Conservation (phyloP, 1,140 invertebrate species). For the Drosophila biarmipes region DNA sequence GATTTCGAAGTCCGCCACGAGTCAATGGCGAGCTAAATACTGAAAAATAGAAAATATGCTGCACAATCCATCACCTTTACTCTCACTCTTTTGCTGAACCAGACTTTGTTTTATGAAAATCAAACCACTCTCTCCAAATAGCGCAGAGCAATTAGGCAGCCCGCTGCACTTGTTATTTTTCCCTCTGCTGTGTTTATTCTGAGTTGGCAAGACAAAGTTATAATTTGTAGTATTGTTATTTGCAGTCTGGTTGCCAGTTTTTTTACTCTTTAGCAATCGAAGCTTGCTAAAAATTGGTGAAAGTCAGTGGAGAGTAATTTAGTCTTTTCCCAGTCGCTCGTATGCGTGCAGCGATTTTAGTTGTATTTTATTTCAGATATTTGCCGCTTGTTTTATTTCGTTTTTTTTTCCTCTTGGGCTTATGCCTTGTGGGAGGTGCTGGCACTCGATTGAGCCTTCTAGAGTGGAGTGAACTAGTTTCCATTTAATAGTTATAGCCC, state of each 20-base stretch:
- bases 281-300: conserved; percentile 66
- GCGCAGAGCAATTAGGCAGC: conserved; percentile 24
- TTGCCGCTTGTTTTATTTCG: conserved; percentile 5
- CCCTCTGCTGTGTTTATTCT: conserved; percentile 20
- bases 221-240: conserved; percentile 40
- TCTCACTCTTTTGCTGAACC: background rate
- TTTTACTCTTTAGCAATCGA: conserved; percentile 48
- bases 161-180: conserved; percentile 6
- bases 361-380: conserved; percentile 42
- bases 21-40: background rate
- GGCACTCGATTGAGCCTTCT: conserved; percentile 77
- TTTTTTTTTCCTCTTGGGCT: conserved; percentile 8
- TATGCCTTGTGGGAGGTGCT: conserved; percentile 50
- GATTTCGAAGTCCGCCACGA: background rate
- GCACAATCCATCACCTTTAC: background rate
- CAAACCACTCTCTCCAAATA: background rate
- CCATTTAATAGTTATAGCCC: conserved; percentile 66
- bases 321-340: conserved; percentile 15
- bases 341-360: conserved; percentile 72
- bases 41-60: background rate
- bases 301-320: conserved; percentile 62
- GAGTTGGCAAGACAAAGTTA: conserved; percentile 21
- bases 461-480: conserved; percentile 75
- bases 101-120: background rate
- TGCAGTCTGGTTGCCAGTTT: conserved; percentile 13